These are phyloP conservation scores for Pseudanteris insignis DNA, from an alignment of 2,888 invertebrate genomes.

Conservation along the genomic window DNA sequence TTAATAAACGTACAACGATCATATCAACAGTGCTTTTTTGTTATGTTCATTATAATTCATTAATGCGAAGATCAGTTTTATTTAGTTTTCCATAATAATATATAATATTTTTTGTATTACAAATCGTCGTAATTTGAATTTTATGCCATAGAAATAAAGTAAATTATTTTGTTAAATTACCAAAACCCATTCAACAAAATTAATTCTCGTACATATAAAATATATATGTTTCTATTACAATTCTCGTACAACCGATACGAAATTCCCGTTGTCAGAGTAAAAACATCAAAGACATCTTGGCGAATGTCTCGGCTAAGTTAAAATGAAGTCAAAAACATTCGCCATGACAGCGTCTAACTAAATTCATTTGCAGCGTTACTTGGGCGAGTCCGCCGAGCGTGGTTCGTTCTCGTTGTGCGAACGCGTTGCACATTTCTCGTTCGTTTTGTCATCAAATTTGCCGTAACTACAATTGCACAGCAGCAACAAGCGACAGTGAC, in stretches of 20 bases:
- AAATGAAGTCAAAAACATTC: conserved; percentile 25
- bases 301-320: conserved; percentile 10
- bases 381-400: conserved; percentile 1
- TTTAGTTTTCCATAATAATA: too few relatives aligned
- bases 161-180: background rate
- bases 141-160: background rate
- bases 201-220: background rate
- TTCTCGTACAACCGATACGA: background rate
- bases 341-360: conserved; percentile 20
- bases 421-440: conserved; percentile 52
- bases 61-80: too few relatives aligned
- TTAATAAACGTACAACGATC: too few relatives aligned
- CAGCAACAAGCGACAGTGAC: conserved; percentile 35
- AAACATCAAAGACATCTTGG: conserved; percentile 4
- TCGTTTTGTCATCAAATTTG: conserved; percentile 58
- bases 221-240: background rate
- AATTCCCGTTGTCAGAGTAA: conserved; percentile 2
- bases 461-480: conserved; percentile 34
- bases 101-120: too few relatives aligned
- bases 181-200: background rate
- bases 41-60: too few relatives aligned
- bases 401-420: conserved; percentile 7
- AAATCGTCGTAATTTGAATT: too few relatives aligned
- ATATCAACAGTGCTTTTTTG: too few relatives aligned
- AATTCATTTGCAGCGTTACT: conserved; percentile 27